Evolutionary conservation across 2,888 invertebrate species (phyloP), one percentile per base, ranked within the genome.

Genomic region (Ecliptopera silaceata): DNA sequence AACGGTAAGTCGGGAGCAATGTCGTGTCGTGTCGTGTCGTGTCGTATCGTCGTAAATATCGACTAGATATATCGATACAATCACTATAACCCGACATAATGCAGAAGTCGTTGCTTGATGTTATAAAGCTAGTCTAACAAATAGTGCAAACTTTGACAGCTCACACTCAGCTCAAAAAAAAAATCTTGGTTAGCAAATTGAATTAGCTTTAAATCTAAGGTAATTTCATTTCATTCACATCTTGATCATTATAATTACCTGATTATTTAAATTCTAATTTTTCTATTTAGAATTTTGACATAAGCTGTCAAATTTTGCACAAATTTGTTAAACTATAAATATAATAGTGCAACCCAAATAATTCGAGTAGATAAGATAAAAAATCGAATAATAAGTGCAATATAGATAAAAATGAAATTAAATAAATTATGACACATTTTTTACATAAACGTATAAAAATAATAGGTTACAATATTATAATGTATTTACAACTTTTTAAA

Each of bases 1-100:
- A 82, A 82, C 79, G 72, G 80, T 79, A 75, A 61, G 65, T 66
- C 68, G 69, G 73, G 66, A 49, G 60, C 63, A 53, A 65, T 56
- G 68, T 67, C 77, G 75, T 66, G 60, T 57, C 61, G 68, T n/a
- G n/a, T n/a, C n/a, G n/a, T n/a, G n/a, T n/a, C n/a, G n/a, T n/a
- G n/a, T 69, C 68, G 63, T 47, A 47, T n/a, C n/a, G 47, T 44
- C 38, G 54, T 22, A 22, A 13, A 48, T 55, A 55, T 55, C 55
- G 55, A 48, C 54, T 43, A 55, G 54, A 49, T 48, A 49, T 39
- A 56, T 49, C 56, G 56, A 56, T 50, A 45, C 29, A 38, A 38
- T 44, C 49, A 32, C 56, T 56, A 41, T 29, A 44, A 53, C 18
- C 38, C n/a, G 52, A 49, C 48, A 22, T 22, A 53, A 50, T 49